phyloP scores from a whole-genome alignment of 2,888 invertebrate species.

The Ophioninae sp. region DNA sequence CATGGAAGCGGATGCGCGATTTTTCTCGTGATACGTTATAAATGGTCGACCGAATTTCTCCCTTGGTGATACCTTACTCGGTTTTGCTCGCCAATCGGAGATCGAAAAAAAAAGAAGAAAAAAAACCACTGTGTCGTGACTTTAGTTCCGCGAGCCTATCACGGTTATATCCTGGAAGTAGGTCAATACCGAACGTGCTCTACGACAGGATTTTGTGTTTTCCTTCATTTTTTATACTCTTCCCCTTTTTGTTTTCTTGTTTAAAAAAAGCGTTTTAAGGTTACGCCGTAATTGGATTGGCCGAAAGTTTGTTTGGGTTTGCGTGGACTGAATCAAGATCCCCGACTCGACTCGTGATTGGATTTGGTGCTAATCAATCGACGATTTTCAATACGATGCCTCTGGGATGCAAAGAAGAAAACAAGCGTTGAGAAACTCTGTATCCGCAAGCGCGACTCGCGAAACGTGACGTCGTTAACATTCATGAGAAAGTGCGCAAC shows the following conservation, averaged over 20 bases:
- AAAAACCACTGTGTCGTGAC: constrained; percentile 18
- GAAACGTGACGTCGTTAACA: constrained; percentile 26
- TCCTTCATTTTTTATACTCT: neutral
- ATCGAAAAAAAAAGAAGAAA: neutral
- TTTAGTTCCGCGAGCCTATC: constrained; percentile 51
- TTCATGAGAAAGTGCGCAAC: constrained; percentile 23
- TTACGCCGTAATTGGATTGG: neutral
- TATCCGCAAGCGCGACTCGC: neutral
- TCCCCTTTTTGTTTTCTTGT: neutral
- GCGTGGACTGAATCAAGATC: neutral
- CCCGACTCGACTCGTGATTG: neutral
- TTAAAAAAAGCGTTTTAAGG: neutral
- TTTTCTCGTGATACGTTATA: constrained; percentile 17
- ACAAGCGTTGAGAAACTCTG: neutral
- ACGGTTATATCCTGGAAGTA: constrained; percentile 59
- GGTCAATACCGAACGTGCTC: constrained; percentile 27
- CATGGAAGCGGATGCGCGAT: constrained; percentile 39
- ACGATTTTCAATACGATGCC: neutral
- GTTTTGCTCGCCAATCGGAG: constrained; percentile 3
- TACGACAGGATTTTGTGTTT: neutral
- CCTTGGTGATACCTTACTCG: neutral
- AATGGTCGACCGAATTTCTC: constrained; percentile 37
- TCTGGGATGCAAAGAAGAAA: neutral
- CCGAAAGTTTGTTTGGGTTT: neutral
- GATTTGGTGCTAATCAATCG: neutral